Base-by-base conservation (phyloP, 37 sponge, comb jelly and placozoan species). In the Beroe forskalii region DNA sequence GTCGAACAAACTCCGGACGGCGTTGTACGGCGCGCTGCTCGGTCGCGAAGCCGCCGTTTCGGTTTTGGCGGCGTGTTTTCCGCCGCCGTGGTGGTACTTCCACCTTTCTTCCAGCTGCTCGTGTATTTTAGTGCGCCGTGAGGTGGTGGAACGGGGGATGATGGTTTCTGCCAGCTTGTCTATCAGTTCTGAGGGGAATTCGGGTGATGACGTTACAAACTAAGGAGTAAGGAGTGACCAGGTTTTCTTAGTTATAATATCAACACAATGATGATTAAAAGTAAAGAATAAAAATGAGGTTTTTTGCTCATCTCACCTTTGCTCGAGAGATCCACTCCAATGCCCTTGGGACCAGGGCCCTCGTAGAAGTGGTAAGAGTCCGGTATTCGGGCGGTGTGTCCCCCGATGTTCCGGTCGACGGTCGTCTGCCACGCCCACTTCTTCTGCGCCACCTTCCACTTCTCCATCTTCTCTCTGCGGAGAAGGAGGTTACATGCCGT, bases 251-350 rank as follows among this genome's bases (percentile, higher is more conserved):
- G n/a, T n/a, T n/a, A n/a, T n/a, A n/a, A n/a, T n/a, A n/a, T n/a
- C n/a, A n/a, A n/a, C n/a, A n/a, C n/a, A n/a, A n/a, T n/a, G n/a
- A n/a, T n/a, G n/a, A n/a, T n/a, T n/a, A n/a, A n/a, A n/a, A n/a
- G n/a, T n/a, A n/a, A n/a, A n/a, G n/a, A n/a, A n/a, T n/a, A n/a
- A n/a, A n/a, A n/a, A n/a, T n/a, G n/a, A n/a, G n/a, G n/a, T n/a
- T n/a, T n/a, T n/a, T n/a, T n/a, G n/a, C n/a, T n/a, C n/a, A n/a
- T n/a, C n/a, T n/a, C 6, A 69, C 72, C 72, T 69, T 33, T 69
- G 32, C 72, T 69, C 37, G 86, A 41, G 25, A 80, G 86, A 80
- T 80, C 86, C 4, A 80, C n/a, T 1, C 86, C 86, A 80, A 80
- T 37, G 0, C 86, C 86, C n/a, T 37, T 8, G 30, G 86, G 86